Conservation (phyloP, 2,888 invertebrate species). For the Xestobium rufovillosum region DNA sequence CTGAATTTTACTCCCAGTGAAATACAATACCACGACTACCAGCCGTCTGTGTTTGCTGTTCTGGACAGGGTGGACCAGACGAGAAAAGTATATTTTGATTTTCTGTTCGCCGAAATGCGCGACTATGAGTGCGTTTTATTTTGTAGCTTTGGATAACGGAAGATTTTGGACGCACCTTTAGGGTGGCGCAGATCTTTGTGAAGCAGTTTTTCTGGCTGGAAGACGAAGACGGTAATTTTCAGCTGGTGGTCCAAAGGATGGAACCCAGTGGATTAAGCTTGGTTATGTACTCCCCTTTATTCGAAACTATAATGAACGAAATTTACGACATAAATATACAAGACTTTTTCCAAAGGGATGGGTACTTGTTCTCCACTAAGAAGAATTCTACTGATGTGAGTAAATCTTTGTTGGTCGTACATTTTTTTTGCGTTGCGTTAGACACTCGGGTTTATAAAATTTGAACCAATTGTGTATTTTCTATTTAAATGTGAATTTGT, state of each 20-base stretch:
- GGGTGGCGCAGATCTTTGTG: slow-evolving; percentile 61
- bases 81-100: slow-evolving; percentile 47
- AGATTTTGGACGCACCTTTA: slow-evolving; percentile 69
- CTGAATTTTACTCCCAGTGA: slow-evolving; percentile 72
- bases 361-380: slow-evolving; percentile 79
- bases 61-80: slow-evolving; percentile 64
- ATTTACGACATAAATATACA: slow-evolving; percentile 53
- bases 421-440: too few relatives aligned
- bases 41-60: slow-evolving; percentile 61
- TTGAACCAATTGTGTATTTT: too few relatives aligned
- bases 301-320: slow-evolving; percentile 27
- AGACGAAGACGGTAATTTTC: slow-evolving; percentile 36
- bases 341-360: slow-evolving; percentile 75
- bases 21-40: slow-evolving; percentile 66
- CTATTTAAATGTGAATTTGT: too few relatives aligned
- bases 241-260: slow-evolving; percentile 62
- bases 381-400: slow-evolving; percentile 52
- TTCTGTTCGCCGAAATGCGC: slow-evolving; percentile 10
- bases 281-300: slow-evolving; percentile 42
- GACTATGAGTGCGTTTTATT: slow-evolving; percentile 14
- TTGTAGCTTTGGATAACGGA: slow-evolving; percentile 67
- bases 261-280: slow-evolving; percentile 53
- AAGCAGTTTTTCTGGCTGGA: slow-evolving; percentile 71
- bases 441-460: too few relatives aligned
- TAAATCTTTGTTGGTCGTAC: slow-evolving; percentile 22